Evolutionary conservation across 2,888 invertebrate genomes (phyloP).

Genomic region (Blomia tropicalis): DNA sequence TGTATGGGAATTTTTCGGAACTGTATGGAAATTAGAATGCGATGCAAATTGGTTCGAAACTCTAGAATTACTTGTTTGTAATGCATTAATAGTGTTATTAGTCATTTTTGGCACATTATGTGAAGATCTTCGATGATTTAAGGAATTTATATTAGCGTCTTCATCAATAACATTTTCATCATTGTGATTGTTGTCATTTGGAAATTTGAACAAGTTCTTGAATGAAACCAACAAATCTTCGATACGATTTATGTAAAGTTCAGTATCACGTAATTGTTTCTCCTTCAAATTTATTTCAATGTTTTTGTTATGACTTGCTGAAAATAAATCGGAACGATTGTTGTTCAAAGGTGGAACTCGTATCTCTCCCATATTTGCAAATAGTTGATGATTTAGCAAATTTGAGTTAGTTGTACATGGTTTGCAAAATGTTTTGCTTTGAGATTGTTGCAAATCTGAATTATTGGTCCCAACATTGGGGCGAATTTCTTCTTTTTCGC

Average conservation of each 20-base stretch:
- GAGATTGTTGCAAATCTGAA: not conserved
- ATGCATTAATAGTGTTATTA: not conserved
- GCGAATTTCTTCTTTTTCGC: conserved; percentile 20
- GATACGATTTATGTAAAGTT: conserved; percentile 10
- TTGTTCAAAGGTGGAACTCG: not conserved
- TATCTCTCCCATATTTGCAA: not conserved
- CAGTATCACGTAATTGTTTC: not conserved
- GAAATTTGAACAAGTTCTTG: not conserved
- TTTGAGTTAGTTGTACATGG: no score
- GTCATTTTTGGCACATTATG: not conserved
- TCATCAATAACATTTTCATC: not conserved
- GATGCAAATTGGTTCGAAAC: not conserved
- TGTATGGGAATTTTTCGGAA: not conserved
- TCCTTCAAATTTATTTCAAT: not conserved
- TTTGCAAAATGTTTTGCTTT: not conserved
- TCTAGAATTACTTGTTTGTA: conserved; percentile 4
- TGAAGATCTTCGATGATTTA: not conserved
- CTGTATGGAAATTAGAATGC: not conserved
- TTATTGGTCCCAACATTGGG: not conserved
- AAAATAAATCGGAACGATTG: not conserved
- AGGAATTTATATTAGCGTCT: not conserved
- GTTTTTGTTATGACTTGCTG: not conserved
- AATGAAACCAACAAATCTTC: conserved; percentile 6
- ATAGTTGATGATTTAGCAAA: not conserved
- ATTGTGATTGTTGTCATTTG: not conserved